A percentile compares a stretch with the other conserved stretches of the same genome.
phyloP scores from a whole-genome alignment of 2,888 invertebrate genomes.

The Drosophila bunnanda region DNA sequence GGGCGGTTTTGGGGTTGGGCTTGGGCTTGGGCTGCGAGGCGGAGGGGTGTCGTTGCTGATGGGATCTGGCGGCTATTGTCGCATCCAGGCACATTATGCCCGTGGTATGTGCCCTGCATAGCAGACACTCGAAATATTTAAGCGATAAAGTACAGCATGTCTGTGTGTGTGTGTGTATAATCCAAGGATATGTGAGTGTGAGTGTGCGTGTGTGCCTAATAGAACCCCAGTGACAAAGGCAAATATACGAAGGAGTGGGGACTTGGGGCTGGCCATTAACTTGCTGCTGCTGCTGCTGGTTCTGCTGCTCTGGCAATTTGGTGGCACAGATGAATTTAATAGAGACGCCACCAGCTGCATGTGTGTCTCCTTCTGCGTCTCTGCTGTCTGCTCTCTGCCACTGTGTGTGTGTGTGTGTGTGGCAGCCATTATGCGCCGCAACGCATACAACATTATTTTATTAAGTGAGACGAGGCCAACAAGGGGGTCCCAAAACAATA shows the following conservation, averaged over 20 bases:
- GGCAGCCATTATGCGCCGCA: conserved; percentile 67
- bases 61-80: conserved; percentile 61
- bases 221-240: conserved; percentile 76
- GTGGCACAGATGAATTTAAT: conserved; percentile 68
- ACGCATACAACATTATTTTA: conserved; percentile 73
- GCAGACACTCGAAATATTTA: conserved; percentile 74
- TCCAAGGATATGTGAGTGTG: conserved; percentile 18
- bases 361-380: background rate
- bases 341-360: conserved; percentile 68
- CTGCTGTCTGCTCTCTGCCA: background rate
- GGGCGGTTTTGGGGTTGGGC: background rate
- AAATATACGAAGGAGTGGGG: conserved; percentile 15
- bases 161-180: conserved; percentile 7
- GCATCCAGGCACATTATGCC: conserved; percentile 71
- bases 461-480: conserved; percentile 61
- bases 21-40: too few species aligned
- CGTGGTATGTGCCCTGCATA: conserved; percentile 44
- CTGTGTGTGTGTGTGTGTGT: conserved; percentile 28
- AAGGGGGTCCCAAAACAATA: conserved; percentile 35
- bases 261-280: conserved; percentile 67
- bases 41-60: background rate
- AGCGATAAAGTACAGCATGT: conserved; percentile 65
- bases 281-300: conserved; percentile 50
- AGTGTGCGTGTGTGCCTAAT: conserved; percentile 68
- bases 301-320: conserved; percentile 63